A percentile compares a stretch with the other conserved stretches of the same genome.
phyloP scores from a whole-genome alignment of 2,113 vertebrate genomes.

The Phrynosoma blainvillii region DNA sequence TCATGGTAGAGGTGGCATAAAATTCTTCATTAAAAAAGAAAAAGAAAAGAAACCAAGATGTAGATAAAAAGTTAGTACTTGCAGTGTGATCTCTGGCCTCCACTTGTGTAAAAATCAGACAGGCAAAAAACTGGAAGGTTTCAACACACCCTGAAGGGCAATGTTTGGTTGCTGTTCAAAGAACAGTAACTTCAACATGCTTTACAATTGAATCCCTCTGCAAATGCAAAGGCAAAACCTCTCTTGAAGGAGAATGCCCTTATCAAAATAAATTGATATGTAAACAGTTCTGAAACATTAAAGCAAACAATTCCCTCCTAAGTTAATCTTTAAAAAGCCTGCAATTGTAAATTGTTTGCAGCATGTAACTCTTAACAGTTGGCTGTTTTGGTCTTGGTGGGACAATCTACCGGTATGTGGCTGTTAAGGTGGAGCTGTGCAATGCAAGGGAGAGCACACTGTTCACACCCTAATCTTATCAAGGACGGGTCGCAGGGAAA shows the following conservation, averaged over 20 bases:
- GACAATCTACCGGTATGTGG: background rate
- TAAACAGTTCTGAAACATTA: background rate
- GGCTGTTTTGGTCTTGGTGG: background rate
- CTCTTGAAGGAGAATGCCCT: background rate
- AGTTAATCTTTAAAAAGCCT: constrained; percentile 22
- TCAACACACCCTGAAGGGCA: background rate
- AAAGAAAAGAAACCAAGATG: background rate
- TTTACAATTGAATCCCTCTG: background rate
- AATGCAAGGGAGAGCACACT: background rate
- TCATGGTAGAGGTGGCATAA: background rate
- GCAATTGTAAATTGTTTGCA: background rate
- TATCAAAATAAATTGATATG: background rate
- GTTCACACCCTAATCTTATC: background rate
- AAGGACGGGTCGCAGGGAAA: background rate
- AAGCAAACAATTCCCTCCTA: background rate
- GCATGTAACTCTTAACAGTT: background rate
- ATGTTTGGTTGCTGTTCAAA: background rate
- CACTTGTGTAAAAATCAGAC: background rate
- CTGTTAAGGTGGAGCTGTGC: background rate
- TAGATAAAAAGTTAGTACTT: background rate
- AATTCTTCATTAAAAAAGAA: background rate
- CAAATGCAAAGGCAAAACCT: background rate
- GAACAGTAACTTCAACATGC: background rate
- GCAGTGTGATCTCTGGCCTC: background rate
- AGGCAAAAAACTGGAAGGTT: background rate